Conservation (phyloP, 2,113 vertebrate genomes). For the Octodon degus region DNA sequence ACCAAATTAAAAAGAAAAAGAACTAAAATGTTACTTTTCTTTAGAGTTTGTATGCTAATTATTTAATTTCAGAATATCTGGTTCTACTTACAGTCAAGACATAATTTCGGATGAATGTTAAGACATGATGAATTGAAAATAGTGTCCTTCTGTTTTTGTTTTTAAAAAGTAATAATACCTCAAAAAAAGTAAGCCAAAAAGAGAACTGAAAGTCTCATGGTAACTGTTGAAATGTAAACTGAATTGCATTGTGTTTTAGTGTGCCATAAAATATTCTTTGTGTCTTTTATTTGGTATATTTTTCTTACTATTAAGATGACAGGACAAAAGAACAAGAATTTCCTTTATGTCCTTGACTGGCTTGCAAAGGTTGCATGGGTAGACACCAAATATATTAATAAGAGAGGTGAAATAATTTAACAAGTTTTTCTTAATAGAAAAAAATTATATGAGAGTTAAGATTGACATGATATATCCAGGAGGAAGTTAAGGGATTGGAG, state of each 20-base stretch:
- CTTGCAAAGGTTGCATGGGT: neutral
- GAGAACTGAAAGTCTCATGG: neutral
- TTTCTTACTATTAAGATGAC: neutral
- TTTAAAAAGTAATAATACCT: neutral
- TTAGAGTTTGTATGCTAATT: neutral
- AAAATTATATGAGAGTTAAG: slow-evolving; percentile 52
- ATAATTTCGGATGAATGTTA: neutral
- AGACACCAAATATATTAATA: neutral
- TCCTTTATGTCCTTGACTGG: neutral
- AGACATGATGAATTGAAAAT: slow-evolving; percentile 19
- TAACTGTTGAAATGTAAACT: neutral
- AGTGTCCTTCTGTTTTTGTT: neutral
- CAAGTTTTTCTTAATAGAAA: slow-evolving; percentile 43
- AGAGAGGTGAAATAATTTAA: slow-evolving; percentile 16
- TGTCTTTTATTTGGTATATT: neutral
- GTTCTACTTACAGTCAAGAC: neutral
- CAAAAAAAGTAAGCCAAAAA: slow-evolving; percentile 1
- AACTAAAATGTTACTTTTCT: neutral
- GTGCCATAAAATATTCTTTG: neutral
- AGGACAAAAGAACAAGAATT: slow-evolving; percentile 18
- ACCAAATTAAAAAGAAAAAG: neutral
- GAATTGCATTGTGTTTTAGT: neutral
- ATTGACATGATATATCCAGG: slow-evolving; percentile 2
- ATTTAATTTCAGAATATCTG: slow-evolving; percentile 17
- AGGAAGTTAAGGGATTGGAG: slow-evolving; percentile 34